Base-by-base conservation (phyloP, 1,140 invertebrate species). In the Holotrichia oblita region DNA sequence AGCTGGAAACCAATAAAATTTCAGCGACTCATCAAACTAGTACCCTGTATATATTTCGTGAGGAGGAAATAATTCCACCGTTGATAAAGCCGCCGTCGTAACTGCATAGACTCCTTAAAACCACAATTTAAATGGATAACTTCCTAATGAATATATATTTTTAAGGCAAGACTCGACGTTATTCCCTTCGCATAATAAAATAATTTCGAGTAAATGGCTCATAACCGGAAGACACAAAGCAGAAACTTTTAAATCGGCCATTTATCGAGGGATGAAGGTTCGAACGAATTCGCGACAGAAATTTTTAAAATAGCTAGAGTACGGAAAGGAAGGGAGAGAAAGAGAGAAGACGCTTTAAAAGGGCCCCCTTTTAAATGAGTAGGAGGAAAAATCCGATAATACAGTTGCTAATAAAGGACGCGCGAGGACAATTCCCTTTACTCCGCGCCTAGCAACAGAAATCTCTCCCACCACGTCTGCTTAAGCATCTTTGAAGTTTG, bases 251-350 rank as follows among this genome's bases (percentile, higher is more conserved):
- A 69, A 69, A 69, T 69, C 61, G 61, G 20, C 22, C 61, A 27
- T 69, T 69, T 69, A 69, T 69, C 61, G 61, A 69, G 22, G 61
- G 61, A 69, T 8, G 61, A 69, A 69, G 61, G 61, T 69, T 69
- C 61, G 61, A 69, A 69, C 61, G 61, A 27, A 24, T 69, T 14
- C 61, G 12, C 22, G 61, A 34, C 61, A 55, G 61, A 69, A 69
- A 24, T 69, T 69, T 27, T 69, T 69, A 69, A 69, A 69, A 27
- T 34, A 69, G 22, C 61, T 20, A 14, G 14, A 34, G 27, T 34
- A 34, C 27, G 27, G 4, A 34, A 34, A 34, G 27, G 4, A 4
- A 34, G 27, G 4, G 1, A 34, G 27, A 34, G 27, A 34, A 4
- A 34, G 59, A n/a, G 61, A 34, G 0, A 22, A 17, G 48, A 17